phyloP scores from a whole-genome alignment of 2,113 vertebrate species.

The Anoura caudifer region DNA sequence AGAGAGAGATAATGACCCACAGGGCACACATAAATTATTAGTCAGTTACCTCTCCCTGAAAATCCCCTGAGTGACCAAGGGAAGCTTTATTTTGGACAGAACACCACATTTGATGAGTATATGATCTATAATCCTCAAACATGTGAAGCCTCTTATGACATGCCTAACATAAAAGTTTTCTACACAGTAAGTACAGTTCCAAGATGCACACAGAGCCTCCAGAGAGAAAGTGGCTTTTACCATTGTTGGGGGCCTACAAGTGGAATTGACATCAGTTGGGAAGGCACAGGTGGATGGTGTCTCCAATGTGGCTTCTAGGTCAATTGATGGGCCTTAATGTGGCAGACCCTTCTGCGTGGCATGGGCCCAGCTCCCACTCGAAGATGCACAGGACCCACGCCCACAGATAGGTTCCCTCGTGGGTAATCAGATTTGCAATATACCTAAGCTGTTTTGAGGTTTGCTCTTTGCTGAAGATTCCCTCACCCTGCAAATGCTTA shows the following conservation, averaged over 20 bases:
- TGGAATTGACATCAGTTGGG: background rate
- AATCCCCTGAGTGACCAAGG: background rate
- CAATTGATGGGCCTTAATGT: background rate
- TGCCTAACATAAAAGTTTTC: background rate
- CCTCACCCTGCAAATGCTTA: too few relatives aligned
- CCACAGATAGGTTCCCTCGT: too few relatives aligned
- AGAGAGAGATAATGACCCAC: background rate
- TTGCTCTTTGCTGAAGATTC: too few relatives aligned
- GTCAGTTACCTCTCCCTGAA: background rate
- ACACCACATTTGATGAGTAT: background rate
- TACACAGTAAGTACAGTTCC: background rate
- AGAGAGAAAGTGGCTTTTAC: background rate
- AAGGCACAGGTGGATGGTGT: background rate
- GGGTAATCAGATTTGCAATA: too few relatives aligned
- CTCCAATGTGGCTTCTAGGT: background rate
- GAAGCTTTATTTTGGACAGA: background rate
- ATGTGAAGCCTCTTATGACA: background rate
- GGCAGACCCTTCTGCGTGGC: too few relatives aligned
- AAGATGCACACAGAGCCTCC: background rate
- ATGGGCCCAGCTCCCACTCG: too few relatives aligned
- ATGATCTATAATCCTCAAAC: background rate
- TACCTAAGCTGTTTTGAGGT: too few relatives aligned
- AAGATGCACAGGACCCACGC: too few relatives aligned
- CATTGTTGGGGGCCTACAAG: background rate
- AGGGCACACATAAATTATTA: background rate